A percentile compares a stretch with the other conserved stretches of the same genome.
phyloP scores from a whole-genome alignment of 2,888 invertebrate genomes.

The Drosophila ezoana region DNA sequence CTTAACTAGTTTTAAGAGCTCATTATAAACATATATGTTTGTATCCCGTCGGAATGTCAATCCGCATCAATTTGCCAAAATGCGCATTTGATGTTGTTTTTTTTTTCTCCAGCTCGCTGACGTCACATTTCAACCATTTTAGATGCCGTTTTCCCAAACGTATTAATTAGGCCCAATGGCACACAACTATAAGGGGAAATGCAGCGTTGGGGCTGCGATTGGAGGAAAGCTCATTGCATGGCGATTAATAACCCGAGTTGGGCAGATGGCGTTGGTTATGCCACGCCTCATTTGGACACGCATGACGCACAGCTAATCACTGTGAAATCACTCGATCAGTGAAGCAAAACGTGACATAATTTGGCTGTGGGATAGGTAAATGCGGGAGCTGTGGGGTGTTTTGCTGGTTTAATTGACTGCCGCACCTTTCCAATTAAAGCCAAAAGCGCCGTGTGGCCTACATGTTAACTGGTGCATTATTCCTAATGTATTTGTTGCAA shows the following conservation, averaged over 20 bases:
- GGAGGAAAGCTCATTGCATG: not conserved
- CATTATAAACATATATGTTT: conserved; percentile 11
- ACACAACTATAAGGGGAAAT: not conserved
- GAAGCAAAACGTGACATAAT: conserved; percentile 76
- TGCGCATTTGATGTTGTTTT: conserved; percentile 7
- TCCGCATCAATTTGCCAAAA: conserved; percentile 45
- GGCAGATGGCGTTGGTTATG: conserved; percentile 23
- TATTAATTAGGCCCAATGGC: conserved; percentile 43
- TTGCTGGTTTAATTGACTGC: conserved; percentile 48
- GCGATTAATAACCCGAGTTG: conserved; percentile 19
- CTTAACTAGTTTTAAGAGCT: conserved; percentile 7
- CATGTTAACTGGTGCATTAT: conserved; percentile 29
- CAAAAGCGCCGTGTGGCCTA: conserved; percentile 17
- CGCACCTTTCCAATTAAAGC: conserved; percentile 48
- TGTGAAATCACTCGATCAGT: conserved; percentile 70
- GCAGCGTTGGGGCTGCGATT: not conserved
- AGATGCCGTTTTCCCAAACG: conserved; percentile 33
- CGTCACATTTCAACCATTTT: conserved; percentile 17
- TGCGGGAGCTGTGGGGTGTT: not conserved
- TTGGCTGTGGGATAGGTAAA: conserved; percentile 21
- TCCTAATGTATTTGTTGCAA: conserved; percentile 40
- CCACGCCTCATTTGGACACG: conserved; percentile 55
- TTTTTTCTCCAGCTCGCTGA: not conserved
- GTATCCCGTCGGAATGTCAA: conserved; percentile 13
- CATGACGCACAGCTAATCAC: conserved; percentile 74